Evolutionary conservation across 2,888 invertebrate genomes (phyloP).

Genomic region (Polydrusus tereticollis): DNA sequence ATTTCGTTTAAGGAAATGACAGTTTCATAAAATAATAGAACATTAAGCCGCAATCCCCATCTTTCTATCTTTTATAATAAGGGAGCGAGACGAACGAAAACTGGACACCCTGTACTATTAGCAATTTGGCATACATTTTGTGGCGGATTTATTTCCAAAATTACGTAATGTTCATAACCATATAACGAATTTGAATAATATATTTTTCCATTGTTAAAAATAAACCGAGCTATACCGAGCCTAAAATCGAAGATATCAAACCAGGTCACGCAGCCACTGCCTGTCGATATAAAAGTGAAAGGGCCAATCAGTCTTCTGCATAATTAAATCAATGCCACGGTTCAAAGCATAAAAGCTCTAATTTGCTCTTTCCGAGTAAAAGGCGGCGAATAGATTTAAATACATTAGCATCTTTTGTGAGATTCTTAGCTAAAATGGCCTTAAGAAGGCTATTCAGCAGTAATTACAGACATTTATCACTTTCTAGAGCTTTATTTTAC

Average conservation of each 20-base stretch:
- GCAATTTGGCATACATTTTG: no score
- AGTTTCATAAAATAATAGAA: no score
- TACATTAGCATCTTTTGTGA: neutral
- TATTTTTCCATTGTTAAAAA: neutral
- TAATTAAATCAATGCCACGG: constrained; percentile 30
- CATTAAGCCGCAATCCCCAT: no score
- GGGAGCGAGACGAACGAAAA: no score
- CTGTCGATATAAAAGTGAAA: constrained; percentile 17
- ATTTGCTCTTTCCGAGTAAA: neutral
- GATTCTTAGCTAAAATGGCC: neutral
- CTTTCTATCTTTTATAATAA: no score
- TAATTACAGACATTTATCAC: neutral
- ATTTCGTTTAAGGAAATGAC: no score
- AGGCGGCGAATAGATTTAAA: neutral
- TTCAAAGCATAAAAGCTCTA: neutral
- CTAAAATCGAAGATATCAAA: constrained; percentile 19
- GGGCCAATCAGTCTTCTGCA: constrained; percentile 26
- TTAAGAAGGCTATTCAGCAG: neutral
- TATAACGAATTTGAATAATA: no score
- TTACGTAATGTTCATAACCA: no score
- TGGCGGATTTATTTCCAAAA: no score
- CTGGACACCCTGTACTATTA: no score
- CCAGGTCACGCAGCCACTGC: constrained; percentile 13
- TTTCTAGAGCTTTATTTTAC: no score
- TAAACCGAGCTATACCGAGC: neutral